These are phyloP conservation scores for Vulpes vulpes DNA, from an alignment of 2,113 vertebrate species.

Conservation along the genomic window DNA sequence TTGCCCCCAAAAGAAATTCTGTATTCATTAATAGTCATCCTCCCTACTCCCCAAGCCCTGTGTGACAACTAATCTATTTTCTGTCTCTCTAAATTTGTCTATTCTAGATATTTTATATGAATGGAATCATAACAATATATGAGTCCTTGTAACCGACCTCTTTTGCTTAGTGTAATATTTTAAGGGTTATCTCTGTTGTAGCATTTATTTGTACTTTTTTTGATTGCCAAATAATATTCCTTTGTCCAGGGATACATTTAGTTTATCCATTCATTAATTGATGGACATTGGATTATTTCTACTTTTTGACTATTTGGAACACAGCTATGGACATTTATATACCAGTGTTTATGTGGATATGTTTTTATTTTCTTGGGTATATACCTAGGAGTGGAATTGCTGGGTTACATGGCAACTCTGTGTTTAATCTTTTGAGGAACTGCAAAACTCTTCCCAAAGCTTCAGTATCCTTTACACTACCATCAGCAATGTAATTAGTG, in stretches of 20 bases:
- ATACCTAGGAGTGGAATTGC: not conserved
- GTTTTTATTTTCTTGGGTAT: constrained; percentile 26
- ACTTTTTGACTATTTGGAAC: not conserved
- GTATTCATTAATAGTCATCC: not conserved
- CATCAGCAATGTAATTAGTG: not conserved
- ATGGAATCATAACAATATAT: constrained; percentile 2
- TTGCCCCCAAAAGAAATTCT: not conserved
- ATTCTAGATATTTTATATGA: not conserved
- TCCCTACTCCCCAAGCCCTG: not conserved
- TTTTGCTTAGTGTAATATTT: not conserved
- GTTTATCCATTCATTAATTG: not conserved
- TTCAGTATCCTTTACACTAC: not conserved
- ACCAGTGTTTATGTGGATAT: not conserved
- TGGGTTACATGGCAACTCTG: not conserved
- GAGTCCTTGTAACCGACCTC: constrained; percentile 17
- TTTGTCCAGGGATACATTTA: not conserved
- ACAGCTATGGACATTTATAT: not conserved
- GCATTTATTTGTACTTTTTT: not conserved
- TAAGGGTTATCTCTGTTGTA: not conserved
- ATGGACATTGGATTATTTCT: constrained; percentile 2
- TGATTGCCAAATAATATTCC: not conserved
- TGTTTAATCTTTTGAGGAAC: not conserved
- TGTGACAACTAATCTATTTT: not conserved
- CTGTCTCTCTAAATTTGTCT: not conserved
- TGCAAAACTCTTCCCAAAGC: not conserved